Percentiles rank a stretch among this genome's conserved stretches.
Evolutionary conservation across 2,113 vertebrate species (phyloP).

Genomic region (Scartelaos histophorus): DNA sequence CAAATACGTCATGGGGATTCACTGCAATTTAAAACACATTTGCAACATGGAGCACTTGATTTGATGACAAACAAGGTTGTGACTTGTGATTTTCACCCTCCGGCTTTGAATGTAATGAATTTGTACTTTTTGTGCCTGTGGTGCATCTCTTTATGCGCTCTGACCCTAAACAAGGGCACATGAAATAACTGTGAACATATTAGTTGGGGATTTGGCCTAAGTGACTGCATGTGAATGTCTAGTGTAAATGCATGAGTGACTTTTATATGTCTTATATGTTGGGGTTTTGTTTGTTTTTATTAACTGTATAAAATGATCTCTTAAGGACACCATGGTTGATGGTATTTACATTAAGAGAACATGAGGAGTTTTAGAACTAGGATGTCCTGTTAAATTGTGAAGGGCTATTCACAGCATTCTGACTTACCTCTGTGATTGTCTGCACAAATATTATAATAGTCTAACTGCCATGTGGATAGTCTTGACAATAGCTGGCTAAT

Average conservation of each 20-base stretch:
- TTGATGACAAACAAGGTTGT: neutral
- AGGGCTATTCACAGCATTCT: slow-evolving; percentile 63
- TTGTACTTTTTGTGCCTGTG: slow-evolving; percentile 61
- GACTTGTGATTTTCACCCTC: slow-evolving; percentile 10
- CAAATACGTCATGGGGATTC: neutral
- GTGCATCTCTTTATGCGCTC: neutral
- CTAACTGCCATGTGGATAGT: neutral
- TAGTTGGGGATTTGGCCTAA: slow-evolving; percentile 16
- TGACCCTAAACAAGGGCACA: neutral
- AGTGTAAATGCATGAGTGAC: slow-evolving; percentile 25
- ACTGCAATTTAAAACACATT: neutral
- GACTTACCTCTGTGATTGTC: slow-evolving; percentile 55
- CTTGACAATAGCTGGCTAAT: slow-evolving; percentile 11
- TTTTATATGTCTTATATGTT: slow-evolving; percentile 18
- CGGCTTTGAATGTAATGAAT: slow-evolving; percentile 59
- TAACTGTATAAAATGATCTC: slow-evolving; percentile 22
- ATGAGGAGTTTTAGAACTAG: neutral
- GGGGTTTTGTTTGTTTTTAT: slow-evolving; percentile 13
- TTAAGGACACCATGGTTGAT: slow-evolving; percentile 24
- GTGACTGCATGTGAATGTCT: slow-evolving; percentile 50
- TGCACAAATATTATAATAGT: slow-evolving; percentile 17
- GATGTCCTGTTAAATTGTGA: slow-evolving; percentile 60
- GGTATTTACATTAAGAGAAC: neutral
- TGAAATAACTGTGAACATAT: slow-evolving; percentile 23
- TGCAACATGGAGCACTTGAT: neutral